Evolutionary conservation across 2,113 vertebrate genomes (phyloP).

Genomic region (Plecturocebus donacophilus): DNA sequence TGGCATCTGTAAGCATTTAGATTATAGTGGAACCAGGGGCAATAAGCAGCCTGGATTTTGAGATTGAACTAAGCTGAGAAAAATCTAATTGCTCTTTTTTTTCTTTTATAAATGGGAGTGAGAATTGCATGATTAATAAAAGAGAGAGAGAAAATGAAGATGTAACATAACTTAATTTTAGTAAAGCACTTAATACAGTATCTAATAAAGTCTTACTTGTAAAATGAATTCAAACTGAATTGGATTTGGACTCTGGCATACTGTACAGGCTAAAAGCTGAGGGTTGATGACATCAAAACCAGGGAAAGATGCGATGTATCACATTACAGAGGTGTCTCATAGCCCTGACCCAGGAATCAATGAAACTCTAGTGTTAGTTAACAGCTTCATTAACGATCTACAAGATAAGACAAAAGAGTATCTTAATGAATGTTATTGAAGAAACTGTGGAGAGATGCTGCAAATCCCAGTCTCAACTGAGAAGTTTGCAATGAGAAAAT

Average conservation of each 20-base stretch:
- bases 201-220: conserved; percentile 75
- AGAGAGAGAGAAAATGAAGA: conserved; percentile 67
- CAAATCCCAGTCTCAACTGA: neutral
- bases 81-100: conserved; percentile 74
- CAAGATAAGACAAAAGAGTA: conserved; percentile 39
- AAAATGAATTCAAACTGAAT: conserved; percentile 72
- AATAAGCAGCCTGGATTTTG: conserved; percentile 65
- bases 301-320: neutral
- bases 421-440: conserved; percentile 57
- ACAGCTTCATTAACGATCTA: conserved; percentile 68
- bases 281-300: conserved; percentile 12
- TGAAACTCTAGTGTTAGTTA: conserved; percentile 59
- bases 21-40: conserved; percentile 62
- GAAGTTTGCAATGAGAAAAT: neutral
- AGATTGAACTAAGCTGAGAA: conserved; percentile 76
- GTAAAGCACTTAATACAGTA: conserved; percentile 71
- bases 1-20: conserved; percentile 55
- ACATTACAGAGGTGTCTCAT: neutral
- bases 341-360: conserved; percentile 40
- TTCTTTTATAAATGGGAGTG: neutral
- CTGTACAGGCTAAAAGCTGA: neutral
- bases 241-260: conserved; percentile 62
- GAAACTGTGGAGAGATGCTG: conserved; percentile 15
- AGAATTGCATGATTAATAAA: conserved; percentile 75
- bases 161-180: conserved; percentile 75